A percentile compares a stretch with the other conserved stretches of the same genome.
phyloP scores from a whole-genome alignment of 1,140 invertebrate genomes.

The Temnothorax curvispinosus region DNA sequence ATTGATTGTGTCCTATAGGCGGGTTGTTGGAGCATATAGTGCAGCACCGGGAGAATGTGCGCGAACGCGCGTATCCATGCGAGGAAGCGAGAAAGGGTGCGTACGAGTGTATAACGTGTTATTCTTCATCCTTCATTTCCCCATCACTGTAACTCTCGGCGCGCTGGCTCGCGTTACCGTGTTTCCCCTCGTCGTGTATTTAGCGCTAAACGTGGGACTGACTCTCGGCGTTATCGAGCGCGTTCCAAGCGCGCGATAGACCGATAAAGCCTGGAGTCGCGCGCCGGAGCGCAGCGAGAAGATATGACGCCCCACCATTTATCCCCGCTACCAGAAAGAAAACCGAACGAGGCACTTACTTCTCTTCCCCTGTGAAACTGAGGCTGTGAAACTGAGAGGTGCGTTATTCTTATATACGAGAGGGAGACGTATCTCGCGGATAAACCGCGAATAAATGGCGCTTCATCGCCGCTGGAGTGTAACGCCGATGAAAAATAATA shows the following conservation, averaged over 20 bases:
- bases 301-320: background rate
- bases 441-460: conserved; percentile 40
- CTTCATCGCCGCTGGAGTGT: conserved; percentile 2
- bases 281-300: background rate
- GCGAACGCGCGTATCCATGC: background rate
- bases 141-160: background rate
- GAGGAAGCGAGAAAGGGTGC: background rate
- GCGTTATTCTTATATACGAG: background rate
- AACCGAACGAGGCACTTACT: background rate
- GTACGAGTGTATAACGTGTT: background rate
- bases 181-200: background rate
- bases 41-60: background rate
- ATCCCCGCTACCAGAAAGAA: background rate
- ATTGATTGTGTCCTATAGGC: conserved; percentile 40
- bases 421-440: background rate
- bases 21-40: conserved; percentile 33
- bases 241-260: background rate
- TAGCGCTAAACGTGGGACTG: background rate
- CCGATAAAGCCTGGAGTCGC: background rate
- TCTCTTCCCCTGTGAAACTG: background rate
- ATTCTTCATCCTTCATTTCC: conserved; percentile 30
- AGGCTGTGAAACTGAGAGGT: background rate
- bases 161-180: background rate
- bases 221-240: background rate
- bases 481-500: conserved; percentile 45